phyloP scores from a whole-genome alignment of 2,113 vertebrate species.

The Neogobius melanostomus region DNA sequence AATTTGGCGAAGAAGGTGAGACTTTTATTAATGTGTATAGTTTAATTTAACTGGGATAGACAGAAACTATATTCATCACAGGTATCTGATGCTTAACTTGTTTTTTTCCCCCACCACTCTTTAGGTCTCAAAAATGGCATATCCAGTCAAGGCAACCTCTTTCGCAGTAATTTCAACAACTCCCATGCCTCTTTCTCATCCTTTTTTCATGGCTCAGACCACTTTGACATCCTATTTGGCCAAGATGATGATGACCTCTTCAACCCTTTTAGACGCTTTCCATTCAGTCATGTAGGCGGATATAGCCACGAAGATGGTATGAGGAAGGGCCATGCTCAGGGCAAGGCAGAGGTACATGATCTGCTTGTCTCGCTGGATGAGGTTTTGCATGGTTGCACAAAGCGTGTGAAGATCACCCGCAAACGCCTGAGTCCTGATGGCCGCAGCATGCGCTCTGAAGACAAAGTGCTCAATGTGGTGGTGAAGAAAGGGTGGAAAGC shows the following conservation, averaged over 20 bases:
- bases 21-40: background rate
- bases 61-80: conserved; percentile 41
- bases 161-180: conserved; percentile 85
- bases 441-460: conserved; percentile 83
- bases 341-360: conserved; percentile 77
- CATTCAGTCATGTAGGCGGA: conserved; percentile 86
- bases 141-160: conserved; percentile 82
- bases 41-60: background rate
- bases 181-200: conserved; percentile 80
- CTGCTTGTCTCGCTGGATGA: conserved; percentile 91
- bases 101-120: conserved; percentile 7
- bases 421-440: conserved; percentile 88
- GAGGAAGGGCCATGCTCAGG: conserved; percentile 59
- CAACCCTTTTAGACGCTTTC: conserved; percentile 87
- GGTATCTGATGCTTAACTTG: background rate
- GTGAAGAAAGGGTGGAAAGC: conserved; percentile 97
- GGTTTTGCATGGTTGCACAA: conserved; percentile 89
- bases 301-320: conserved; percentile 76
- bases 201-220: conserved; percentile 66
- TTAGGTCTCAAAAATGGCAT: conserved; percentile 87
- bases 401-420: conserved; percentile 91
- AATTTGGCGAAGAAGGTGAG: conserved; percentile 96
- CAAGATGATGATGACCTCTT: conserved; percentile 89
- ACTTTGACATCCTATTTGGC: conserved; percentile 92
- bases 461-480: conserved; percentile 95